Evolutionary conservation across 2,113 vertebrate genomes (phyloP).

Genomic region (Mellivora capensis): DNA sequence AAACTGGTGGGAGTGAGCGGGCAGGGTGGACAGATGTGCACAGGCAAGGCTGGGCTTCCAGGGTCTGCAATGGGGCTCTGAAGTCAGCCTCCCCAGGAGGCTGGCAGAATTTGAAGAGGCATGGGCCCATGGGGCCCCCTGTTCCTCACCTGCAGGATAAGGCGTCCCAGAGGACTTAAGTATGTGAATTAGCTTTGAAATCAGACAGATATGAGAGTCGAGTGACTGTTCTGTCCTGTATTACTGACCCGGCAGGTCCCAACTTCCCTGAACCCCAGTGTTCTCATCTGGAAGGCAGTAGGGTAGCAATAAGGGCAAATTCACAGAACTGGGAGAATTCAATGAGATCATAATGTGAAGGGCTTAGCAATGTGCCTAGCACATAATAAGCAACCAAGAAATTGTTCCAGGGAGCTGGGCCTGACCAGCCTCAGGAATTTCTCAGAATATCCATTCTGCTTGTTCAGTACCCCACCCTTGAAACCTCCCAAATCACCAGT

Average conservation of each 20-base stretch:
- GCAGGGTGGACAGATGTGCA: background rate
- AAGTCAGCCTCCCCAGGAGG: background rate
- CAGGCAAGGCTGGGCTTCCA: rapidly evolving
- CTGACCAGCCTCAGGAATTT: background rate
- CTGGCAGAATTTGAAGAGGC: background rate
- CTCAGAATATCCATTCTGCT: background rate
- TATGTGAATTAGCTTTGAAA: background rate
- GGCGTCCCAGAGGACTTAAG: background rate
- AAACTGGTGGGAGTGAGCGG: background rate
- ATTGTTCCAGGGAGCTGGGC: background rate
- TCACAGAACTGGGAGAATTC: background rate
- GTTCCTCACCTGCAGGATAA: background rate
- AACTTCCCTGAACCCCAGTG: background rate
- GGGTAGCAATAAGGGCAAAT: background rate
- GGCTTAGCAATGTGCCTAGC: background rate
- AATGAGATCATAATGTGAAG: background rate
- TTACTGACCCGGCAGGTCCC: background rate
- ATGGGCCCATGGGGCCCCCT: rapidly evolving
- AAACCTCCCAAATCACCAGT: background rate
- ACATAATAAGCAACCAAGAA: background rate
- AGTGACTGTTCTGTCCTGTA: background rate
- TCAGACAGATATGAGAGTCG: background rate
- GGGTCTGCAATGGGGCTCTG: background rate
- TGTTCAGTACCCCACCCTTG: background rate
- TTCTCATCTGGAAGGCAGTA: background rate